Base-by-base conservation (phyloP, 2,888 invertebrate species). In the Acleris cristana region DNA sequence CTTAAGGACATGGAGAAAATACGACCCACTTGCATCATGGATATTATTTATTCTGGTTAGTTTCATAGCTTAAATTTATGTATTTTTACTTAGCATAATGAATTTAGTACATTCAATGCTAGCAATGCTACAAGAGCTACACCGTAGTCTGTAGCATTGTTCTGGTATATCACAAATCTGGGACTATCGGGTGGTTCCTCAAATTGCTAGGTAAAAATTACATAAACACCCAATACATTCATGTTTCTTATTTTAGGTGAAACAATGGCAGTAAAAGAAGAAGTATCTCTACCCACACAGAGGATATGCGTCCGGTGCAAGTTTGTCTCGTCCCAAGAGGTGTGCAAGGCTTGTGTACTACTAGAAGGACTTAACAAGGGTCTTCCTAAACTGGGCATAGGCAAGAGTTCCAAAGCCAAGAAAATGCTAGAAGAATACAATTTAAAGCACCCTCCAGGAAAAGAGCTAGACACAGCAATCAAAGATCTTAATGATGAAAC, bases 331-430 rank as follows among this genome's bases (percentile, higher is more conserved):
- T 99, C 99, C 71, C 99, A 99, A 83, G 95, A 96, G 76, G 94
- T 99, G 4, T 99, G 99, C 86, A 99, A 99, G 86, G 99, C 99
- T 0, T 99, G 99, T 85, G 95, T 98, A 0, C 93, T 99, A 66
- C 90, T 99, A 5, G 99, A 99, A 91, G 99, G 99, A 1, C 93
- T 99, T 2, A 99, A 99, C 87, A 95, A 96, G 88, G 99, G 99
- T 2, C 87, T 98, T 56, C 99, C 99, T 0, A 96, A 95, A 84
- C 93, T 98, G 56, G 98, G 97, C n/a, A 96, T 98, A 44, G 97
- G 97, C 3, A 98, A 98, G 86, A 96, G 96, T 64, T 97, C 96
- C n/a, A 96, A 96, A 83, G 96, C 95, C 1, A 95, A 95, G 74
- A 94, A 93, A 75, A 94, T 95, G 92, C 87, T 95, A 48, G 94